These are phyloP conservation scores for Cheilosia soror DNA, from an alignment of 2,888 invertebrate species.

Conservation along the genomic window DNA sequence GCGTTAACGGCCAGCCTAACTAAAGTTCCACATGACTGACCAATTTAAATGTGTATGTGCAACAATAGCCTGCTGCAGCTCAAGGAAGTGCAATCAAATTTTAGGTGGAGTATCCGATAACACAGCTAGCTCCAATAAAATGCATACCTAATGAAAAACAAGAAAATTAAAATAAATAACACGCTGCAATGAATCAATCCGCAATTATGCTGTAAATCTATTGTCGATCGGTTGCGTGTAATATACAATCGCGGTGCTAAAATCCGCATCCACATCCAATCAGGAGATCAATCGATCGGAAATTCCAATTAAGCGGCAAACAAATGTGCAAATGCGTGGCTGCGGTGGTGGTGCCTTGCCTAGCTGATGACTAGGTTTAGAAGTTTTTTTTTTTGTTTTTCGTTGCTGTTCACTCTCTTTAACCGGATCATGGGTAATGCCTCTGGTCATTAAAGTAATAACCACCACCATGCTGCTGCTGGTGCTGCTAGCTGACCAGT, in stretches of 20 bases:
- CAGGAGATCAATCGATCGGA: constrained; percentile 73
- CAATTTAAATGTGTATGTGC: constrained; percentile 34
- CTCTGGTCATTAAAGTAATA: constrained; percentile 74
- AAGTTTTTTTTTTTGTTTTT: constrained; percentile 23
- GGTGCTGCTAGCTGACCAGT: constrained; percentile 49
- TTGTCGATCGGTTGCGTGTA: constrained; percentile 66
- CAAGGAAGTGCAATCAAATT: constrained; percentile 48
- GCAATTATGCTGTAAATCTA: constrained; percentile 74
- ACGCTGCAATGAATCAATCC: constrained; percentile 71
- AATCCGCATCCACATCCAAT: constrained; percentile 72
- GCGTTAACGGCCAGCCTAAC: constrained; percentile 62
- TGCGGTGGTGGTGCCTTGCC: constrained; percentile 34
- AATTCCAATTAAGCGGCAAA: constrained; percentile 75
- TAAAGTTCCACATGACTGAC: constrained; percentile 60
- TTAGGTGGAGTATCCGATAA: constrained; percentile 70
- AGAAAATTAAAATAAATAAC: constrained; percentile 67
- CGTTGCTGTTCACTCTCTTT: constrained; percentile 28
- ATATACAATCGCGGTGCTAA: constrained; percentile 67
- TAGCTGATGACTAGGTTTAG: constrained; percentile 63
- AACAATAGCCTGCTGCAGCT: not conserved
- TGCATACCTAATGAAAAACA: constrained; percentile 10
- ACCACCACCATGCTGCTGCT: constrained; percentile 59
- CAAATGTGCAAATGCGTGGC: constrained; percentile 73
- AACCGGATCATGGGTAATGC: constrained; percentile 72
- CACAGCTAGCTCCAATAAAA: constrained; percentile 26